phyloP scores from a whole-genome alignment of 2,797 vertebrate genomes.

The Eulemur rubriventer region DNA sequence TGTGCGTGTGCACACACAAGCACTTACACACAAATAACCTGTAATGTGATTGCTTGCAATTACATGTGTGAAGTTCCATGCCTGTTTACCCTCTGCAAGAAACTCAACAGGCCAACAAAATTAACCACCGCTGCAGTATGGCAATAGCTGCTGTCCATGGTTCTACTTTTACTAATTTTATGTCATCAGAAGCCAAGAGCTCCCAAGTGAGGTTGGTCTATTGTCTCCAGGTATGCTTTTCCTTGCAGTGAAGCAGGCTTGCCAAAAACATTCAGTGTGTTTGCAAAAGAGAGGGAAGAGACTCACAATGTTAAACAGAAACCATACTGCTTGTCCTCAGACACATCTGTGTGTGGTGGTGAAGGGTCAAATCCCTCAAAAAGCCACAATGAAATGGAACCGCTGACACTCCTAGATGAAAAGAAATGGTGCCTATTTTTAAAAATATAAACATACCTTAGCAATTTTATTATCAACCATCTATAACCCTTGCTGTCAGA shows the following conservation, averaged over 20 bases:
- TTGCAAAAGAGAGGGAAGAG: slow-evolving; percentile 4
- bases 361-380: slow-evolving; percentile 40
- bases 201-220: background rate
- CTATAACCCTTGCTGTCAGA: slow-evolving; percentile 73
- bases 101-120: background rate
- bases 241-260: background rate
- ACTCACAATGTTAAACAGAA: background rate
- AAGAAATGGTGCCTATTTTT: slow-evolving; percentile 54
- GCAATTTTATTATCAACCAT: slow-evolving; percentile 62
- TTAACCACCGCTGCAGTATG: background rate
- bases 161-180: background rate
- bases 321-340: background rate
- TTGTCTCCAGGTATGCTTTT: background rate
- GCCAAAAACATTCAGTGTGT: background rate
- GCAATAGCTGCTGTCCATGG: background rate
- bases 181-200: background rate
- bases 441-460: slow-evolving; percentile 59
- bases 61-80: background rate
- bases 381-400: slow-evolving; percentile 34
- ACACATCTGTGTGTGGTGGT: background rate
- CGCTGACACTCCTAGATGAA: slow-evolving; percentile 60
- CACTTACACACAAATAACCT: background rate
- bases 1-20: no score
- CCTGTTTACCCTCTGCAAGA: background rate
- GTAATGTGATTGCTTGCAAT: background rate